Evolutionary conservation across 2,888 invertebrate species (phyloP).

Genomic region (Entomobrya multifasciata): DNA sequence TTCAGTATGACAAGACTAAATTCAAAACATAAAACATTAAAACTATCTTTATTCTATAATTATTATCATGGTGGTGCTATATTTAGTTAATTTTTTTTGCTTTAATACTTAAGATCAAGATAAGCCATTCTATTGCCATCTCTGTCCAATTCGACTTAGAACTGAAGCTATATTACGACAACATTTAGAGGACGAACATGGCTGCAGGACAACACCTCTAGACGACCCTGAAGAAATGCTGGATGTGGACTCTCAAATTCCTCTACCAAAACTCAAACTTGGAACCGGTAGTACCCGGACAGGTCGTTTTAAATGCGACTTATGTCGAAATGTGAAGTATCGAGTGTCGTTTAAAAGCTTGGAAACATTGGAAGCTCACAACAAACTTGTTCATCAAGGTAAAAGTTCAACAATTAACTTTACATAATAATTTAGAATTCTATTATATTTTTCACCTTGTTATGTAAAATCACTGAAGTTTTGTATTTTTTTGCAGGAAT

Average conservation of each 20-base stretch:
- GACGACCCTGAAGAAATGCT: constrained; percentile 5
- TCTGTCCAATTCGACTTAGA: constrained; percentile 12
- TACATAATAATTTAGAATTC: too few relatives aligned
- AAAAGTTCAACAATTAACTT: too few relatives aligned
- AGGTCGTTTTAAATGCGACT: constrained; percentile 16
- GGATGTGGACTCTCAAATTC: too few relatives aligned
- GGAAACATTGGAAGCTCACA: constrained; percentile 45
- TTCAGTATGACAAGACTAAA: too few relatives aligned
- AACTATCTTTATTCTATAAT: too few relatives aligned
- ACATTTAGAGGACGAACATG: constrained; percentile 33
- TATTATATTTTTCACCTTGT: too few relatives aligned
- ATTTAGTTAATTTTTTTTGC: constrained; percentile 1
- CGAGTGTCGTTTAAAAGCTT: background rate
- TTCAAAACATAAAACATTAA: too few relatives aligned
- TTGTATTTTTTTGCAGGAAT: constrained; percentile 13
- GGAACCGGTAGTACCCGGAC: too few relatives aligned
- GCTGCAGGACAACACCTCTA: constrained; percentile 14
- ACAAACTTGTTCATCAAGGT: constrained; percentile 42
- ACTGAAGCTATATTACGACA: background rate
- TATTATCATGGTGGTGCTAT: too few relatives aligned
- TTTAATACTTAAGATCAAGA: background rate
- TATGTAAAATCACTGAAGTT: too few relatives aligned
- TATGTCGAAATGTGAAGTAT: constrained; percentile 25
- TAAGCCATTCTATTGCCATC: constrained; percentile 34
- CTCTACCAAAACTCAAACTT: too few relatives aligned